Evolutionary conservation across 2,888 invertebrate species (phyloP).

Genomic region (Meghimatium bilineatum): DNA sequence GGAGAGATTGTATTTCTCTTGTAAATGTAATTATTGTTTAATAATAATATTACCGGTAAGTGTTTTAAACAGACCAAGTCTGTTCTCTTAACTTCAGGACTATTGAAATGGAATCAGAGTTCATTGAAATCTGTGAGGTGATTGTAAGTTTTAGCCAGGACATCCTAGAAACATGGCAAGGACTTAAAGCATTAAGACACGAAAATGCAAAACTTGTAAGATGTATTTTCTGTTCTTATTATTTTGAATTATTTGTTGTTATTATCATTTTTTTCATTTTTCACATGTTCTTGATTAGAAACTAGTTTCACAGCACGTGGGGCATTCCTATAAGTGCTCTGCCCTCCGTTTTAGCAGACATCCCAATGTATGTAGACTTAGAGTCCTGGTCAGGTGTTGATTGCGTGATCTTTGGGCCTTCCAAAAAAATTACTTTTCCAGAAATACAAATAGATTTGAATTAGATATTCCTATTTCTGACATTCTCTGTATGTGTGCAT

Average conservation of each 20-base stretch:
- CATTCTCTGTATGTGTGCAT: too few relatives aligned
- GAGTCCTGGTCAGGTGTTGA: too few relatives aligned
- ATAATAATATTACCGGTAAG: background rate
- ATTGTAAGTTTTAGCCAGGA: slow-evolving; percentile 69
- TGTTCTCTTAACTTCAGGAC: slow-evolving; percentile 79
- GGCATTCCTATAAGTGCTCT: too few relatives aligned
- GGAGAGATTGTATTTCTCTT: background rate
- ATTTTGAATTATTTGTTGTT: background rate
- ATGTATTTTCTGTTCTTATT: background rate
- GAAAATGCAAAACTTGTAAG: slow-evolving; percentile 76
- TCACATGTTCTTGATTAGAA: too few relatives aligned
- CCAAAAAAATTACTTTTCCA: too few relatives aligned
- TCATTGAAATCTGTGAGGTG: slow-evolving; percentile 77
- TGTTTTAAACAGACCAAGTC: background rate
- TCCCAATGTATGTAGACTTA: too few relatives aligned
- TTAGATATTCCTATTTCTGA: too few relatives aligned
- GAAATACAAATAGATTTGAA: too few relatives aligned
- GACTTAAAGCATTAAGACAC: slow-evolving; percentile 71
- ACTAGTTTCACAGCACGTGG: too few relatives aligned
- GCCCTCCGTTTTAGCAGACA: too few relatives aligned
- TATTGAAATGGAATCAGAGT: slow-evolving; percentile 86
- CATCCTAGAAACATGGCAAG: slow-evolving; percentile 61
- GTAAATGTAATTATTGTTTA: background rate
- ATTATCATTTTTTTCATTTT: too few relatives aligned
- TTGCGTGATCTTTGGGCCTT: too few relatives aligned